Base-by-base conservation (phyloP, 2,888 invertebrate species). In the Harpagoxenus sublaevis region DNA sequence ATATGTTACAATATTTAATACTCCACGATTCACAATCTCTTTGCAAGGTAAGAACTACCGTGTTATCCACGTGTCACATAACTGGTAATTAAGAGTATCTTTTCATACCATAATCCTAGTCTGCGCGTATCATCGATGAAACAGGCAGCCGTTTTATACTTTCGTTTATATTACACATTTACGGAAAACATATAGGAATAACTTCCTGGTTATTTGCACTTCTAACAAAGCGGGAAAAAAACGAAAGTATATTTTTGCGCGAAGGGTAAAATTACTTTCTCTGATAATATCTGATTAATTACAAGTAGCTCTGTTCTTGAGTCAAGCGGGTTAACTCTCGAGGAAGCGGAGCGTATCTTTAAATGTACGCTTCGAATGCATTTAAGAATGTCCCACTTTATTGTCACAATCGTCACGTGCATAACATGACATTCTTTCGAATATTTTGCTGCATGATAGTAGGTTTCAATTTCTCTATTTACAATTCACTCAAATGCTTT, bases 1-100 rank as follows among this genome's bases (percentile, higher is more conserved):
- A 92, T 95, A 94, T 94, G 92, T 92, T 95, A 94, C 94, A 94
- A 92, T 94, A 84, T 85, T 90, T 90, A 92, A 93, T 95, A 94
- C 93, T 95, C 92, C 92, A 93, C 89, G 91, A 92, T 92, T 93
- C 91, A 71, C 35, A 91, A 92, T 91, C 90, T 90, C 86, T 88
- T 66, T 75, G 81, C 81, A 74, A 87, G 85, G 79, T 85, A 90
- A 90, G 89, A 92, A 89, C 91, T 89, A 87, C 90, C 92, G 70
- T 83, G 79, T 89, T 88, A 86, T 91, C 86, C 89, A 83, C 31
- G 6, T 81, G 48, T 28, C 28, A 48, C 12, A 60, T 70, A 60
- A 55, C 66, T 82, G 42, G 15, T 78, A 45, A 81, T 73, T 53
- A 84, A 81, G 74, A 83, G 85, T 89, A 87, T 78, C 35, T 53